phyloP scores from a whole-genome alignment of 1,140 invertebrate genomes.

The Cecropterus lyciades region DNA sequence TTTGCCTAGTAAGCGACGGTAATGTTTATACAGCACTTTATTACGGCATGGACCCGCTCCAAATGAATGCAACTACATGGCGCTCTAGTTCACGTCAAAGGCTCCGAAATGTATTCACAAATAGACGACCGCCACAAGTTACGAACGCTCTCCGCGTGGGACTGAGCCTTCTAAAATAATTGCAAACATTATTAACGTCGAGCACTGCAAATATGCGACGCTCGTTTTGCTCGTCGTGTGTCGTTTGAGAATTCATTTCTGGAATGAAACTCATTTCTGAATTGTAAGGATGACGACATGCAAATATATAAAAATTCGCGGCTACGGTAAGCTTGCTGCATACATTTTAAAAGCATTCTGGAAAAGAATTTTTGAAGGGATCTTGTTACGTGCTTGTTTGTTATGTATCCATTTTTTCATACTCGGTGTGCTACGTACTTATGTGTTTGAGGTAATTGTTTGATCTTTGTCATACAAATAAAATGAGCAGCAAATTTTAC shows the following conservation, averaged over 20 bases:
- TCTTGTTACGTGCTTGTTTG: no score
- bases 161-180: conserved; percentile 29
- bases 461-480: no score
- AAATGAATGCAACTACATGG: conserved; percentile 39
- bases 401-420: no score
- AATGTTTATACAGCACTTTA: conserved; percentile 44
- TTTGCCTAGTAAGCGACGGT: no score
- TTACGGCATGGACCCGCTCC: conserved; percentile 42
- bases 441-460: no score
- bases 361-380: no score
- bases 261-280: conserved; percentile 11
- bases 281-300: no score
- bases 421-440: no score
- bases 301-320: no score
- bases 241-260: conserved; percentile 6
- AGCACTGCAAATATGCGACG: conserved; percentile 14
- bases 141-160: conserved; percentile 21
- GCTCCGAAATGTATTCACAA: conserved; percentile 49
- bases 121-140: conserved; percentile 43
- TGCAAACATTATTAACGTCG: conserved; percentile 38
- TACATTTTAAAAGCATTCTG: no score
- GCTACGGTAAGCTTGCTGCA: no score
- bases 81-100: conserved; percentile 42
- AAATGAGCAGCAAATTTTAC: no score
- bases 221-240: conserved; percentile 12